These are phyloP conservation scores for Acanthis flammea DNA, from an alignment of 2,797 vertebrate species.

Conservation along the genomic window DNA sequence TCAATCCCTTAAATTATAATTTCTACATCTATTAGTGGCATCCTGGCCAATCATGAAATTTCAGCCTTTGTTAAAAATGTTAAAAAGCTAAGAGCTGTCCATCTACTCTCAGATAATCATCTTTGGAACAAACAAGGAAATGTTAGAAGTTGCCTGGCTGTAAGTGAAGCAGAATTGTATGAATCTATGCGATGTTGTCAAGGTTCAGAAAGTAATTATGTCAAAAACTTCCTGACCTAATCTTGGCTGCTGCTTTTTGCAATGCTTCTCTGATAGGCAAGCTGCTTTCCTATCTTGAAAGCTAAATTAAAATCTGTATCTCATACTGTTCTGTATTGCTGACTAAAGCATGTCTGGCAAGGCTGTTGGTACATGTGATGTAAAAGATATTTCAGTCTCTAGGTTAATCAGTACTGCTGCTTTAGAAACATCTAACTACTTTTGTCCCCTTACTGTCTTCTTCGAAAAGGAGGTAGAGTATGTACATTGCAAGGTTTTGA, in stretches of 20 bases:
- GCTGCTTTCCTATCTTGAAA: constrained; percentile 42
- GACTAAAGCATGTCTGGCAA: constrained; percentile 46
- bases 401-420: neutral
- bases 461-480: neutral
- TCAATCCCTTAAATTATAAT: neutral
- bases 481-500: neutral
- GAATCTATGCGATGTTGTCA: neutral
- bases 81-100: neutral
- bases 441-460: neutral
- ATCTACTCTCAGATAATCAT: neutral
- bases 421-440: constrained; percentile 2
- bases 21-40: neutral
- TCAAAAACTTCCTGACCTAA: constrained; percentile 43
- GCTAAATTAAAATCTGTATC: constrained; percentile 1
- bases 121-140: neutral
- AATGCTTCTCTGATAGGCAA: constrained; percentile 43
- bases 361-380: neutral
- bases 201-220: constrained; percentile 37
- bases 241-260: constrained; percentile 54
- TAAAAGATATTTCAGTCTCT: neutral
- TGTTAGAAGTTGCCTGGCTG: constrained; percentile 9
- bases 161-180: constrained; percentile 64
- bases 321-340: constrained; percentile 11
- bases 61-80: neutral
- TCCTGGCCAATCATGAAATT: neutral